Evolutionary conservation across 2,888 invertebrate genomes (phyloP).

Genomic region (Tachina grossa): DNA sequence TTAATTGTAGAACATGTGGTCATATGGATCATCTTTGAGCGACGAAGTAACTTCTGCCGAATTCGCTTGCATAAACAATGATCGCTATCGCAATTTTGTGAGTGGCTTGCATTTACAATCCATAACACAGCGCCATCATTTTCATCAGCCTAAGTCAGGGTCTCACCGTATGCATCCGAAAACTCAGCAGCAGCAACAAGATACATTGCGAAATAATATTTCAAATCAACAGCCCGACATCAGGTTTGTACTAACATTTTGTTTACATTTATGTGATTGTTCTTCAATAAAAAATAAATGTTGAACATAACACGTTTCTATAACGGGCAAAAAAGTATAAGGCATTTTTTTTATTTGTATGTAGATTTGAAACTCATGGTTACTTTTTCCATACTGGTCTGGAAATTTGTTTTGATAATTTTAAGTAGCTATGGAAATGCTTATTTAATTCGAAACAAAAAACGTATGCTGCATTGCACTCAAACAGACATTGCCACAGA

Average conservation of each 20-base stretch:
- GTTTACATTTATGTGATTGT: too few species aligned
- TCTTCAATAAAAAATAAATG: too few species aligned
- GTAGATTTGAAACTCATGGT: too few species aligned
- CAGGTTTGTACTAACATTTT: constrained; percentile 34
- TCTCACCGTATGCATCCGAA: constrained; percentile 25
- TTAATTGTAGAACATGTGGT: constrained; percentile 59
- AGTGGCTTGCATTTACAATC: constrained; percentile 58
- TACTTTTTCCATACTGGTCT: too few species aligned
- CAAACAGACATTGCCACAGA: too few species aligned
- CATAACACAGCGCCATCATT: constrained; percentile 48
- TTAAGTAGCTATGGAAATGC: too few species aligned
- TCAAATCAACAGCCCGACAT: constrained; percentile 38
- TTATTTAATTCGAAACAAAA: too few species aligned
- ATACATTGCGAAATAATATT: constrained; percentile 15
- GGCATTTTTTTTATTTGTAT: too few species aligned
- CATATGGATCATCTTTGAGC: constrained; percentile 47
- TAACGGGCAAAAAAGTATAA: too few species aligned
- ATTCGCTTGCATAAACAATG: constrained; percentile 49
- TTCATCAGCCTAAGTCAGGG: constrained; percentile 44
- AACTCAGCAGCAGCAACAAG: constrained; percentile 44
- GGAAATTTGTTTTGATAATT: too few species aligned
- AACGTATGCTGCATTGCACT: too few species aligned
- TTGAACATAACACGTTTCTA: too few species aligned
- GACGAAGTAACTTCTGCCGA: constrained; percentile 46
- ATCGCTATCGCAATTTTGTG: constrained; percentile 54